These are phyloP conservation scores for Dipodomys spectabilis DNA, from an alignment of 2,113 vertebrate genomes.

Conservation along the genomic window DNA sequence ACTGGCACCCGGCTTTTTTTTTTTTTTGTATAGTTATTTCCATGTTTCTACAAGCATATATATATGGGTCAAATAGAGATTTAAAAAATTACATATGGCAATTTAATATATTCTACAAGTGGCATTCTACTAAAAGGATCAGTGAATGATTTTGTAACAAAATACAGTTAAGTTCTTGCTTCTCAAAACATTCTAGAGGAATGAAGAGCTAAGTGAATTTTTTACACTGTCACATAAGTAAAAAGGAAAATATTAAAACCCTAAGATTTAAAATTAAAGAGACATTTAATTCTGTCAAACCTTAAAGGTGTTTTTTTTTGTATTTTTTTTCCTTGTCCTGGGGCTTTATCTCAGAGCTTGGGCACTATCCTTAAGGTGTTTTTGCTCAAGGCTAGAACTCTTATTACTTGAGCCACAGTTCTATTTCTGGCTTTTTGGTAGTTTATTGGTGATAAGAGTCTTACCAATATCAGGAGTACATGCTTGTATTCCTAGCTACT, in stretches of 20 bases:
- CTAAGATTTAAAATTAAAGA: neutral
- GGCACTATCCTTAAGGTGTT: too few species aligned
- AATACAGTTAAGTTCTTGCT: neutral
- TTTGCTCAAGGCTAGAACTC: too few species aligned
- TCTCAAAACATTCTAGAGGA: neutral
- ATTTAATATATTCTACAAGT: neutral
- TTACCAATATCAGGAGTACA: too few species aligned
- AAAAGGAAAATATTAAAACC: conserved; percentile 8
- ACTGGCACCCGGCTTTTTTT: too few species aligned
- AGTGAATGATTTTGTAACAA: neutral
- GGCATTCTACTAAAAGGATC: neutral
- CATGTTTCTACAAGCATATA: conserved; percentile 17
- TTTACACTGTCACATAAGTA: neutral
- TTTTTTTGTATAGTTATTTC: too few species aligned
- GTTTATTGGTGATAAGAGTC: too few species aligned
- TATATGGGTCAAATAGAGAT: neutral
- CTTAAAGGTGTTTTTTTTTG: too few species aligned
- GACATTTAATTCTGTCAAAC: neutral
- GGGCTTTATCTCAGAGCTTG: too few species aligned
- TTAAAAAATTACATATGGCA: neutral
- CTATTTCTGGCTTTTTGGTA: too few species aligned
- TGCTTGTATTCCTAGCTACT: too few species aligned
- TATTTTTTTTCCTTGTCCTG: too few species aligned
- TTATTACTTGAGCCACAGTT: too few species aligned
- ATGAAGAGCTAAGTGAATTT: neutral